Evolutionary conservation across 2,888 invertebrate species (phyloP), one percentile per base, ranked within the genome.

Genomic region (Notodonta dromedarius): DNA sequence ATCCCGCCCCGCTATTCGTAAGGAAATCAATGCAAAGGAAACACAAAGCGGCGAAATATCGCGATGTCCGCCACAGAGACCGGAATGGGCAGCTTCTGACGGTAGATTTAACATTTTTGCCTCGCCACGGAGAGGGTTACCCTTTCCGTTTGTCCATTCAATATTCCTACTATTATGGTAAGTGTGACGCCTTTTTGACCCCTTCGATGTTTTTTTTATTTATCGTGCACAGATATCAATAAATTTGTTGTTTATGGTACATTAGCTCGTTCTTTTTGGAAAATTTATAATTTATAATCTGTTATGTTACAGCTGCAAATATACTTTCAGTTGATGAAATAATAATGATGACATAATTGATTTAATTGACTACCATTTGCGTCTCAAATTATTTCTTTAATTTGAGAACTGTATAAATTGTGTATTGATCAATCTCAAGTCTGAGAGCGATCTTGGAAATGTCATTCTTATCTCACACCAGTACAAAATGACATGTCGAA

Each of bases 21-120:
- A 90, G 87, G 84, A 91, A 91, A 89, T 91, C 88, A 85, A 82
- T 85, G 84, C 83, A 83, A 84, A 86, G 88, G 85, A 89, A 90
- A 88, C 84, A 86, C 88, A 90, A 89, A 87, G 84, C 83, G 84
- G 84, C 84, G 85, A 89, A 90, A 91, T 88, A 89, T 88, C 86
- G 82, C 84, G 80, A 82, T 80, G 87, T 91, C 91, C 86, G 87
- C 88, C 84, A 75, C 90, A 90, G 88, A 87, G 84, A 85, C 84
- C 80, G 75, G 82, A 84, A 86, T 86, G 89, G 84, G 87, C 88
- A 85, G 83, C 77, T 76, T 73, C 79, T 82, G 84, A 76, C 85
- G 85, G 84, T 83, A 84, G 86, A 88, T 89, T 91, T 88, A 86
- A 82, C 86, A 87, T 87, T 83, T 80, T 77, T 79, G 71, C 76